A percentile compares a stretch with the other conserved stretches of the same genome.
phyloP scores from a whole-genome alignment of 2,113 vertebrate species.

The Chascanopsetta lugubris region DNA sequence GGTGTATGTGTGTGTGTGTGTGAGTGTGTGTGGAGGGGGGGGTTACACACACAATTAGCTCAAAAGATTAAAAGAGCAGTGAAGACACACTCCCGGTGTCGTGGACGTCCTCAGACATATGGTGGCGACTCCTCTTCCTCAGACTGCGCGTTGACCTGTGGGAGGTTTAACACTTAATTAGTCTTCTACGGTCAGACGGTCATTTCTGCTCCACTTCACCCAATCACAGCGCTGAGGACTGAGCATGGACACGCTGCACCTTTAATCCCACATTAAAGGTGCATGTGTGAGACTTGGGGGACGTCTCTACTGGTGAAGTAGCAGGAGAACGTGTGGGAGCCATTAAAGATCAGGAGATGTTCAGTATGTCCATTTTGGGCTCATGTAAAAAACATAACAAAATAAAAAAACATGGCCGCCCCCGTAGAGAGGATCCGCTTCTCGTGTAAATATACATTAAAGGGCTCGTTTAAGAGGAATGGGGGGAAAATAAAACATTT shows the following conservation, averaged over 20 bases:
- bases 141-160: slow-evolving; percentile 69
- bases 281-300: not conserved
- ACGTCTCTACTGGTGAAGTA: no score
- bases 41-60: slow-evolving; percentile 73
- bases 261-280: not conserved
- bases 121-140: slow-evolving; percentile 76
- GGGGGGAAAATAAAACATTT: no score
- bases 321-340: no score
- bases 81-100: slow-evolving; percentile 69
- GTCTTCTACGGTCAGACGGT: slow-evolving; percentile 59
- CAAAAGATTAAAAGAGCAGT: slow-evolving; percentile 81
- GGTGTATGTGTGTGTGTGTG: no score
- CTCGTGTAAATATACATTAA: no score
- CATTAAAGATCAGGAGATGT: no score
- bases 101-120: slow-evolving; percentile 76
- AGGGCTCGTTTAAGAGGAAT: no score
- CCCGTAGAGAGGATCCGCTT: no score
- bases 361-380: no score
- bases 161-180: slow-evolving; percentile 72
- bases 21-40: slow-evolving; percentile 4
- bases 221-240: slow-evolving; percentile 39
- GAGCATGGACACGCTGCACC: not conserved
- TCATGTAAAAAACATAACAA: no score
- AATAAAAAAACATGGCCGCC: no score
- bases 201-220: slow-evolving; percentile 54